Base-by-base conservation (phyloP, 2,888 invertebrate genomes). In the Podotricha telesiphe region DNA sequence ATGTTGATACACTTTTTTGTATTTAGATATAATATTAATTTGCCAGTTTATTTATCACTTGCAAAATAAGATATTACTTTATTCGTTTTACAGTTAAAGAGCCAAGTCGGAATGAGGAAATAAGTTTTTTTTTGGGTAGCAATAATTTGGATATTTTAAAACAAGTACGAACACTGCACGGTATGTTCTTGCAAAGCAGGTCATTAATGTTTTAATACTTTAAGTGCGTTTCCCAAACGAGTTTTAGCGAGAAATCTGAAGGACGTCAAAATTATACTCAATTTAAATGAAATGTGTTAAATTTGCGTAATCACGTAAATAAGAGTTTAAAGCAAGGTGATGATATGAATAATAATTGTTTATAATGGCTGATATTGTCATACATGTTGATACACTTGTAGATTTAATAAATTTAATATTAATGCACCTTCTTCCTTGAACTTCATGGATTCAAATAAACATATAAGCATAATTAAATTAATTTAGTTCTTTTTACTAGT, bases 71-170 rank as follows among this genome's bases (percentile, higher is more conserved):
- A 37, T 37, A 37, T 37, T 37, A 37, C 10, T 37, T 37, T 37
- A 37, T 37, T 8, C 37, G 10, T 37, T 37, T 37, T 37, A 8
- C 7, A 10, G 5, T 4, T 10, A 37, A 37, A 42, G 42, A 3
- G 42, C 37, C 10, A 42, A 10, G 37, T 42, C 11, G 4, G 13
- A 42, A 42, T 42, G 13, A 42, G 13, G 42, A 42, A 42, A 42
- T 13, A 42, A 42, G 2, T 11, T 1, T 37, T 47, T 50, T 28
- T 65, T 62, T 53, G 42, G 22, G 51, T 34, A 28, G 50, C 40
- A 62, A 28, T 45, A 45, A 69, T 34, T 58, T 58, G 28, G 15
- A 15, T 8, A 37, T 58, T 67, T 53, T 45, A 58, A 42, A 64
- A 47, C 50, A 15, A 58, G 63, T 56, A 37, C 59, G 3, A 47